phyloP scores from a whole-genome alignment of 2,888 invertebrate species.

The Ellobium chinense region DNA sequence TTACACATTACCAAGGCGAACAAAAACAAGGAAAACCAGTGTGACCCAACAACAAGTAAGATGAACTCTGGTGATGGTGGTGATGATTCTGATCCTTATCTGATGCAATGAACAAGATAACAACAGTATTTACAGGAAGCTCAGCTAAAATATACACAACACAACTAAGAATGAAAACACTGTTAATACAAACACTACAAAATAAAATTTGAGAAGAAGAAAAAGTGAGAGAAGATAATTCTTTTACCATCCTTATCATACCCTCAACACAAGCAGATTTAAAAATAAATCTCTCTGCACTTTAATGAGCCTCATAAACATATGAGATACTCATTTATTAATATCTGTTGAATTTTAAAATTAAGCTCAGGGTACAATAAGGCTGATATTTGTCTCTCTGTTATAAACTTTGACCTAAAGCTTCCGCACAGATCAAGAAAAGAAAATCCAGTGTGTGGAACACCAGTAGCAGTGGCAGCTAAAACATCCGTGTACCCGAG shows the following conservation, averaged over 20 bases:
- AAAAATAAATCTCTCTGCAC: slow-evolving; percentile 21
- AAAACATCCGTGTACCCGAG: no score
- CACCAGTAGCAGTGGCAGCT: slow-evolving; percentile 13
- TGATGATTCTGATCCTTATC: background rate
- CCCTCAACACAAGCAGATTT: background rate
- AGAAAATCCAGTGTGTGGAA: background rate
- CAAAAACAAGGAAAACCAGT: no score
- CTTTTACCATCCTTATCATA: background rate
- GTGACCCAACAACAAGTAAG: no score
- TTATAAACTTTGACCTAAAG: slow-evolving; percentile 9
- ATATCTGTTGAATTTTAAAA: background rate
- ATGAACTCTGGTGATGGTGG: no score
- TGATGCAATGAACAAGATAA: slow-evolving; percentile 25
- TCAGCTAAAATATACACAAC: slow-evolving; percentile 43
- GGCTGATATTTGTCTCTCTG: background rate
- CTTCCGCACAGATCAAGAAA: background rate
- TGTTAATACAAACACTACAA: slow-evolving; percentile 45
- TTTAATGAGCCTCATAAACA: background rate
- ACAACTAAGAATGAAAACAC: slow-evolving; percentile 22
- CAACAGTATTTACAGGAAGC: slow-evolving; percentile 43
- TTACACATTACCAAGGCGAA: no score
- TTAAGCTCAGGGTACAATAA: background rate
- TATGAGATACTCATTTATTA: background rate
- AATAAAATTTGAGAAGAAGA: slow-evolving; percentile 36
- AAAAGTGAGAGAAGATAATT: slow-evolving; percentile 8